A percentile compares a stretch with the other conserved stretches of the same genome.
Conservation (phyloP, 1,140 invertebrate genomes). For the Olivierus martensii region DNA sequence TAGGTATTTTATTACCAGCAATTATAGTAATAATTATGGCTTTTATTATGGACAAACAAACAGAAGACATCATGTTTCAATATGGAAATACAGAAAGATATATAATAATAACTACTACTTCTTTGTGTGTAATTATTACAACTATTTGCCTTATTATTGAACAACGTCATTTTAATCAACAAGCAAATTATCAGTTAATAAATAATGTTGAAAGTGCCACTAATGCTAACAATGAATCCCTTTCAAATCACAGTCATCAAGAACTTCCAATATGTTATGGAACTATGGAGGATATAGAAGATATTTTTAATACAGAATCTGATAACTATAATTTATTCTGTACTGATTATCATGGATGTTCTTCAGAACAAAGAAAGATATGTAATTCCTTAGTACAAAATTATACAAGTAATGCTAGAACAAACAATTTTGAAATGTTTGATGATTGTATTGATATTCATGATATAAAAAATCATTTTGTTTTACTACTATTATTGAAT, state of each 20-base stretch:
- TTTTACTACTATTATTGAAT: constrained; percentile 60
- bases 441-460: constrained; percentile 22
- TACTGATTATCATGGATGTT: too few relatives aligned
- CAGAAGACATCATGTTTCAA: constrained; percentile 57
- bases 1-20: not conserved
- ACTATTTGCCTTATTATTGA: constrained; percentile 56
- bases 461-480: constrained; percentile 64
- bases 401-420: constrained; percentile 16
- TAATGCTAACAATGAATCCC: too few relatives aligned
- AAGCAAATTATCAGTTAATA: too few relatives aligned
- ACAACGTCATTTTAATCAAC: constrained; percentile 29
- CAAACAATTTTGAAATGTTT: not conserved
- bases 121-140: constrained; percentile 47
- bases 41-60: not conserved
- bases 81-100: constrained; percentile 56
- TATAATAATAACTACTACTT: constrained; percentile 42
- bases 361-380: constrained; percentile 29
- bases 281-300: too few relatives aligned
- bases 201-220: too few relatives aligned
- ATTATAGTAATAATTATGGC: too few relatives aligned
- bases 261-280: too few relatives aligned
- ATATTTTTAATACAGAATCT: too few relatives aligned
- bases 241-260: too few relatives aligned
- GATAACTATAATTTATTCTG: too few relatives aligned
- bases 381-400: not conserved